Base-by-base conservation (phyloP, 2,888 invertebrate genomes). In the Ischnura elegans region DNA sequence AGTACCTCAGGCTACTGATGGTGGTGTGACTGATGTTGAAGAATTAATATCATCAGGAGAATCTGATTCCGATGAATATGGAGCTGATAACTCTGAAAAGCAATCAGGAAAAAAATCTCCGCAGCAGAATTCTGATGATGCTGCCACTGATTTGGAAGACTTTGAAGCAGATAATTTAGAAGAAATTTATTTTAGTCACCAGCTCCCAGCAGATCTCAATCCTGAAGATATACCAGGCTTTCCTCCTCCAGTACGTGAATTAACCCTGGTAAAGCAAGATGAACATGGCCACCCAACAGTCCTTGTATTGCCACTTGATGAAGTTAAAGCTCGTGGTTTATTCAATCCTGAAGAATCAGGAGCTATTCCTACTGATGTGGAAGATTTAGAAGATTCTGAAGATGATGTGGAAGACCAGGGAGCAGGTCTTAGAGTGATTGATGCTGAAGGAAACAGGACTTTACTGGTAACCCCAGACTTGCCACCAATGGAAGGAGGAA, bases 1-100 rank as follows among this genome's bases (percentile, higher is more conserved):
- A 25, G 10, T 2, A 25, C 25, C 90, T 16, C 55, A 61, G 66
- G 29, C 90, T 43, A 51, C 93, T 36, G 96, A 95, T 87, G 95
- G 96, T 87, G 95, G 95, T 0, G 43, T 96, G 2, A 97, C 97
- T 8, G 96, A 97, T 95, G 95, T 96, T 29, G 97, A 97, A 95
- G 96, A 96, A 94, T 95, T 96, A n/a, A 96, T 96, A 93, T 95
- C 95, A 46, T 95, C 95, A 43, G 90, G 61, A 61, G 90, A 90
- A n/a, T 90, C 90, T 61, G 90, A 66, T 43, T 16, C 61, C 10
- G 90, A 66, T n/a, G 43, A 90, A 61, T 29, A 55, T 25, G 93
- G 21, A 45, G 43, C 61, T 19, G 85, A 93, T 76, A 84, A 94
- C 25, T 95, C 95, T 55, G 95, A 95, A 51, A 95, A 95, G 90